Evolutionary conservation across 2,888 invertebrate species (phyloP).

Genomic region (Drosophila pseudotakahashii): DNA sequence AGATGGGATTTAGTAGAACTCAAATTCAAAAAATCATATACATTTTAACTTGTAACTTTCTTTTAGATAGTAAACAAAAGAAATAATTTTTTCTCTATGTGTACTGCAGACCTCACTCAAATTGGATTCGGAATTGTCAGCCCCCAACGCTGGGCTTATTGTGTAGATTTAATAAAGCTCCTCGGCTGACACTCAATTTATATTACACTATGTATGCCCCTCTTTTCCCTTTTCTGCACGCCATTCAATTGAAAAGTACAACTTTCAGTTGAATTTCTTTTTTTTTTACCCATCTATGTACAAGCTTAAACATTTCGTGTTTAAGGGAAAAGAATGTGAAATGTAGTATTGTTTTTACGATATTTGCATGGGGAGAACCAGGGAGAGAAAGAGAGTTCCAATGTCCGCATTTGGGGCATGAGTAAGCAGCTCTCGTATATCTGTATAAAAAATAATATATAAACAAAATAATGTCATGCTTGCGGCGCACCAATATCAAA

Average conservation of each 20-base stretch:
- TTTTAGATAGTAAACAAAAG: not conserved
- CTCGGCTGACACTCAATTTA: constrained; percentile 47
- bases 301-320: constrained; percentile 17
- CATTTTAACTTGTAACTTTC: not conserved
- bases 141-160: constrained; percentile 52
- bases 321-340: constrained; percentile 37
- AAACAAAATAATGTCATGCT: constrained; percentile 38
- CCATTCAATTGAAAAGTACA: constrained; percentile 43
- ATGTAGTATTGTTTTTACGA: constrained; percentile 16
- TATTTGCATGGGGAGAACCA: constrained; percentile 34
- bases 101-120: constrained; percentile 15
- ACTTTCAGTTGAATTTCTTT: constrained; percentile 43
- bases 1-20: too few species aligned
- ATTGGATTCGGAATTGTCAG: constrained; percentile 44
- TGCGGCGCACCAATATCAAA: constrained; percentile 27
- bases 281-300: constrained; percentile 7
- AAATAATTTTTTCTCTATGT: not conserved
- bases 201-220: constrained; percentile 10
- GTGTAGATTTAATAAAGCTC: constrained; percentile 71
- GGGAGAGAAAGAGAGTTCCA: constrained; percentile 5
- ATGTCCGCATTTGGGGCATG: constrained; percentile 46
- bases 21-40: too few species aligned
- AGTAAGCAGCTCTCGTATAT: constrained; percentile 34
- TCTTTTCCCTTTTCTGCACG: constrained; percentile 29
- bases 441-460: constrained; percentile 12